These are phyloP conservation scores for Brotula barbata DNA, from an alignment of 2,797 vertebrate genomes.

Conservation along the genomic window DNA sequence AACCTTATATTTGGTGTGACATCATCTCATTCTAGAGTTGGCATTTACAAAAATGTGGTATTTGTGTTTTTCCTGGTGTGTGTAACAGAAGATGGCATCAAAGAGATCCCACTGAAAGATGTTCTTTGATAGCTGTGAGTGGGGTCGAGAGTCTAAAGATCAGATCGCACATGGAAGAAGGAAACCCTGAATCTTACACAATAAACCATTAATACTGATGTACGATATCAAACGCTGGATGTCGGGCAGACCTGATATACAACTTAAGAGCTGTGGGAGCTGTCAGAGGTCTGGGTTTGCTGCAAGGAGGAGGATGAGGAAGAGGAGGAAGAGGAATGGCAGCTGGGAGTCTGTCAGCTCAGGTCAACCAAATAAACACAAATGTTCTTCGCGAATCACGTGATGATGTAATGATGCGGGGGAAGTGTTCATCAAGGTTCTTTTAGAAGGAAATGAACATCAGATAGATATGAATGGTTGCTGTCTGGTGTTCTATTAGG, in stretches of 20 bases:
- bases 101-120: neutral
- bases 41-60: conserved; percentile 21
- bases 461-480: neutral
- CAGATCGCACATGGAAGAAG: conserved; percentile 9
- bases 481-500: neutral
- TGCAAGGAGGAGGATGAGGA: conserved; percentile 28
- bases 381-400: conserved; percentile 25
- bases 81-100: conserved; percentile 5
- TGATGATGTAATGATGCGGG: conserved; percentile 9
- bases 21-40: conserved; percentile 11
- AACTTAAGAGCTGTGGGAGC: conserved; percentile 40
- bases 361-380: conserved; percentile 26
- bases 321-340: conserved; percentile 33
- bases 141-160: neutral
- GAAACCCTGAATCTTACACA: conserved; percentile 19
- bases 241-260: conserved; percentile 34
- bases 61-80: conserved; percentile 1
- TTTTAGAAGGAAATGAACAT: neutral
- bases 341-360: conserved; percentile 47
- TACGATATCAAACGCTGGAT: conserved; percentile 23
- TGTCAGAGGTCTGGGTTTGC: conserved; percentile 41
- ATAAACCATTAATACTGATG: neutral
- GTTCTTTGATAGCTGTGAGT: conserved; percentile 1
- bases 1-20: conserved; percentile 2
- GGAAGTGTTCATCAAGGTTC: conserved; percentile 1